These are phyloP conservation scores for Sciurus vulgaris DNA, from an alignment of 2,797 vertebrate genomes.

Conservation along the genomic window DNA sequence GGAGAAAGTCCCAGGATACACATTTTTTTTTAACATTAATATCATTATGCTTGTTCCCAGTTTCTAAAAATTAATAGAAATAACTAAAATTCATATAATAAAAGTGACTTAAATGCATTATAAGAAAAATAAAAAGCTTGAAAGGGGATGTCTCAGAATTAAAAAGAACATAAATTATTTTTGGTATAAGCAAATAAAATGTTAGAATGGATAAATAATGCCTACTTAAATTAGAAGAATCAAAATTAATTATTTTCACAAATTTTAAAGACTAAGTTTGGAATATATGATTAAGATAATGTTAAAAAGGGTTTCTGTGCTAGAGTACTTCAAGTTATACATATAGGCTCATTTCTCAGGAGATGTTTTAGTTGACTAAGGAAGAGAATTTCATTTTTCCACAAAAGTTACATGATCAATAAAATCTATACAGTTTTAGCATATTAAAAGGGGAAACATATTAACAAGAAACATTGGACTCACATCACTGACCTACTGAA, in stretches of 20 bases:
- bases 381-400: conserved; percentile 34
- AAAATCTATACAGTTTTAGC: not conserved
- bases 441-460: conserved; percentile 31
- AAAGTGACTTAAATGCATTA: not conserved
- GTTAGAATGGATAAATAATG: not conserved
- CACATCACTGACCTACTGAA: not conserved
- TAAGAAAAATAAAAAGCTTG: not conserved
- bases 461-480: not conserved
- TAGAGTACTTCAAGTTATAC: not conserved
- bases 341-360: not conserved
- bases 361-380: conserved; percentile 13
- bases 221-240: not conserved
- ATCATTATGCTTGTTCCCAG: not conserved
- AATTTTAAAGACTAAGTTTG: not conserved
- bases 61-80: not conserved
- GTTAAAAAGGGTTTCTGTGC: not conserved
- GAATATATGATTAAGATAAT: not conserved
- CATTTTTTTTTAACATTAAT: not conserved
- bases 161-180: not conserved
- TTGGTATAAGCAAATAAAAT: not conserved
- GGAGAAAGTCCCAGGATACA: not conserved
- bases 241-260: not conserved
- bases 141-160: not conserved
- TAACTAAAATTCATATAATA: not conserved
- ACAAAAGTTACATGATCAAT: conserved; percentile 33